These are phyloP conservation scores for Stercorarius parasiticus DNA, from an alignment of 2,113 vertebrate species.

Conservation along the genomic window DNA sequence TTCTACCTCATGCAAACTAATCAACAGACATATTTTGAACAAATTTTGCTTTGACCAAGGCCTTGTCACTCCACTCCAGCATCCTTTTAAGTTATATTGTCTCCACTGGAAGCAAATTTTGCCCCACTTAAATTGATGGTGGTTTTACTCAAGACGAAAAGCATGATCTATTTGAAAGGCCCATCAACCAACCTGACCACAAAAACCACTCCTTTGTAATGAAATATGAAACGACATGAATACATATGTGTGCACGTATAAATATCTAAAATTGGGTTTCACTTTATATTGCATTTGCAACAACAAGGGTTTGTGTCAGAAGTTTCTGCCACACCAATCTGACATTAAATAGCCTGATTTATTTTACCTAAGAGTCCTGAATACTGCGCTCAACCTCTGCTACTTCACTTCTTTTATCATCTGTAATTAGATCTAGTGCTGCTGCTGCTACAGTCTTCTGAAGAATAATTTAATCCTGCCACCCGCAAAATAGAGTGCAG, in stretches of 20 bases:
- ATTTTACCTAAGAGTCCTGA: not conserved
- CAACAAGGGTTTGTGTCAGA: not conserved
- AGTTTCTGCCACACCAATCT: not conserved
- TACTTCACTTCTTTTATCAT: not conserved
- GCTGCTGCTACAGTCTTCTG: not conserved
- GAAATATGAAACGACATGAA: not conserved
- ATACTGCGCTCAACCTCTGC: not conserved
- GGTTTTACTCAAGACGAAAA: not conserved
- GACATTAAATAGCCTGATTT: not conserved
- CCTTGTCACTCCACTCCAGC: not conserved
- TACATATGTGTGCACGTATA: fast-evolving
- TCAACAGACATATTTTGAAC: not conserved
- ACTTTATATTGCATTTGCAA: not conserved
- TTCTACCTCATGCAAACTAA: not conserved
- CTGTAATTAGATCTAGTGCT: not conserved
- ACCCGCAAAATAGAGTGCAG: not conserved
- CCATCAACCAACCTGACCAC: not conserved
- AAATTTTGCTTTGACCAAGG: not conserved
- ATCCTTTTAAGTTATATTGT: not conserved
- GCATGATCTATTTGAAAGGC: not conserved
- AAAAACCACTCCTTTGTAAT: not conserved
- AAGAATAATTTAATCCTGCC: slow-evolving; percentile 16
- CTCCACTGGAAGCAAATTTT: not conserved
- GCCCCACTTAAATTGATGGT: not conserved
- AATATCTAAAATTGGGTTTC: not conserved